phyloP scores from a whole-genome alignment of 2,888 invertebrate species.

The Rhagonycha lutea region DNA sequence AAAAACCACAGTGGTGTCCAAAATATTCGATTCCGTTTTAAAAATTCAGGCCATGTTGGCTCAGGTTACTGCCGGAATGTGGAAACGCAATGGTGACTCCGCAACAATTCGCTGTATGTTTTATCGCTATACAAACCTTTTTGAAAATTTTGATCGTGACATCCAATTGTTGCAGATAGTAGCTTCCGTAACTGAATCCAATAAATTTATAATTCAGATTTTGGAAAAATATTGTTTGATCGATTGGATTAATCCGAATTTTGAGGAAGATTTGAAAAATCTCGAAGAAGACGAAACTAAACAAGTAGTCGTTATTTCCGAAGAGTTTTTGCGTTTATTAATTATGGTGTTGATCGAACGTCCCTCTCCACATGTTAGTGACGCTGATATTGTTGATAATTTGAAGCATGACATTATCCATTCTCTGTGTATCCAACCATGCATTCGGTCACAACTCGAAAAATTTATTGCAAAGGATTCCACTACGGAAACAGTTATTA shows the following conservation, averaged over 20 bases:
- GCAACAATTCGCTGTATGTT: constrained; percentile 58
- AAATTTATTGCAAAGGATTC: no score
- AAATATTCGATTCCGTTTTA: constrained; percentile 88
- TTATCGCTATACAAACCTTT: constrained; percentile 55
- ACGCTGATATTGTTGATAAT: constrained; percentile 78
- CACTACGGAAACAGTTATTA: constrained; percentile 55
- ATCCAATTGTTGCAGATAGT: constrained; percentile 86
- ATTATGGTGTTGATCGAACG: constrained; percentile 78
- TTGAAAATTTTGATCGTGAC: constrained; percentile 94
- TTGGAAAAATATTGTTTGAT: constrained; percentile 89
- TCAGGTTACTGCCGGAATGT: constrained; percentile 93
- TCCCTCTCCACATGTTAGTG: constrained; percentile 75
- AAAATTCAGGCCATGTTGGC: constrained; percentile 82
- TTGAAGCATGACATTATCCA: constrained; percentile 96
- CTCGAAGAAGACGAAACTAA: constrained; percentile 83
- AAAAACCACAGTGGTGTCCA: constrained; percentile 62
- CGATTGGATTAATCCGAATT: constrained; percentile 78
- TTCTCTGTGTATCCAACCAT: constrained; percentile 90
- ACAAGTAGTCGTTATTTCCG: constrained; percentile 84
- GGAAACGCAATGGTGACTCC: constrained; percentile 97
- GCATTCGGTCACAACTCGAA: constrained; percentile 83
- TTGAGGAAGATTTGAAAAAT: constrained; percentile 62
- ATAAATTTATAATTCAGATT: constrained; percentile 91
- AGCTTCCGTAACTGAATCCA: constrained; percentile 83
- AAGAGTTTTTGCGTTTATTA: constrained; percentile 87